These are phyloP conservation scores for Apotomis capreana DNA, from an alignment of 2,888 invertebrate species.

Conservation along the genomic window DNA sequence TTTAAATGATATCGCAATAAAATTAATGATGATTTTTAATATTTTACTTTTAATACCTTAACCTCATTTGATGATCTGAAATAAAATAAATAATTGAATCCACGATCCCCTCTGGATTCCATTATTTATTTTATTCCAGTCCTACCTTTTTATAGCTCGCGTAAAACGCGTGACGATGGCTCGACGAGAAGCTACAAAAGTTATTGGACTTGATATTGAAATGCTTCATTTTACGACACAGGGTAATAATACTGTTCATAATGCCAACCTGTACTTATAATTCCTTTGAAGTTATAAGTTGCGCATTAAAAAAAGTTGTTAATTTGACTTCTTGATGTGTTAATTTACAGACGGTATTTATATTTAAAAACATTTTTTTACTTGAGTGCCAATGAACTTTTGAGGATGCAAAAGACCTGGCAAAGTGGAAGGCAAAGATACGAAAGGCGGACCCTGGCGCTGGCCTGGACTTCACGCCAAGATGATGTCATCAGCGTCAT, in stretches of 20 bases:
- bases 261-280: constrained; percentile 15
- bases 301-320: constrained; percentile 6
- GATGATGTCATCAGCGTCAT: too few relatives aligned
- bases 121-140: constrained; percentile 66
- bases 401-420: too few relatives aligned
- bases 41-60: neutral
- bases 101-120: constrained; percentile 49
- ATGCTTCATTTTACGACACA: constrained; percentile 25
- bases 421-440: too few relatives aligned
- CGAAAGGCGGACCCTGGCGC: too few relatives aligned
- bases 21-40: constrained; percentile 10
- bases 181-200: constrained; percentile 42
- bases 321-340: constrained; percentile 2
- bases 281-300: constrained; percentile 7
- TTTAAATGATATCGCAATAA: neutral
- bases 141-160: constrained; percentile 58
- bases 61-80: constrained; percentile 14
- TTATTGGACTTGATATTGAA: constrained; percentile 31
- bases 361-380: neutral
- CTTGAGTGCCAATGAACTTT: too few relatives aligned
- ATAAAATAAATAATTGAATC: constrained; percentile 14
- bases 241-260: constrained; percentile 26
- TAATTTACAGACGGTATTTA: neutral
- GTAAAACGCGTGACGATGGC: constrained; percentile 54
- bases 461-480: too few relatives aligned